Base-by-base conservation (phyloP, 2,888 invertebrate species). In the Entomobrya multifasciata region DNA sequence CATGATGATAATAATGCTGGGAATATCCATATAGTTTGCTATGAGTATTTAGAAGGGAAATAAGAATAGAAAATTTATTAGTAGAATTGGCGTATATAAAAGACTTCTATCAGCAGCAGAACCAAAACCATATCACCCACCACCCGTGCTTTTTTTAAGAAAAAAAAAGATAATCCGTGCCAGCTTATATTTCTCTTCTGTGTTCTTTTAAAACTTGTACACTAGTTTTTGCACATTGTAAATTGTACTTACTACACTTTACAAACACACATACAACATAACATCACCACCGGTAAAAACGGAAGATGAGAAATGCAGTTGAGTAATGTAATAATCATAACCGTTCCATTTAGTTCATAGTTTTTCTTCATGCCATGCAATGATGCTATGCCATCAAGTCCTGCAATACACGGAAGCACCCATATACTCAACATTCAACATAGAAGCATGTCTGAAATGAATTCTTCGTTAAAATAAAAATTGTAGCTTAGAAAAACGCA, bases 31-130 rank as follows among this genome's bases (percentile, higher is more conserved):
- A 41, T 67, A 36, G 4, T 8, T 36, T 4, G 4, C 36, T 36
- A 8, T 36, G 5, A 6, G 36, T 36, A 36, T 36, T 78, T 60
- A 62, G 5, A 30, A 17, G 76, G 22, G 27, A 20, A 79, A 79
- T 47, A 62, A 78, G 65, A 79, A 65, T 79, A 62, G 62, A 78
- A 76, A 55, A 70, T 44, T 41, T 70, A 70, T 70, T 70, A 25
- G 47, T 15, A 25, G 27, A 52, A 72, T 72, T 15, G 30, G 17
- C 13, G 62, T 62, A 25, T 22, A 27, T 27, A 27, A 1, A 49
- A 22, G 11, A 13, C 13, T 62, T 30, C 30, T 62, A 62, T 30
- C 30, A 27, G 27, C 36, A 65, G 17, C 36, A 44, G 22, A 4
- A 60, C 15, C 49, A 3, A 49, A 15, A 11, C 13, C 25, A 13